A percentile compares a stretch with the other conserved stretches of the same genome.
phyloP scores from a whole-genome alignment of 2,888 invertebrate species.

The Limnephilus lunatus region DNA sequence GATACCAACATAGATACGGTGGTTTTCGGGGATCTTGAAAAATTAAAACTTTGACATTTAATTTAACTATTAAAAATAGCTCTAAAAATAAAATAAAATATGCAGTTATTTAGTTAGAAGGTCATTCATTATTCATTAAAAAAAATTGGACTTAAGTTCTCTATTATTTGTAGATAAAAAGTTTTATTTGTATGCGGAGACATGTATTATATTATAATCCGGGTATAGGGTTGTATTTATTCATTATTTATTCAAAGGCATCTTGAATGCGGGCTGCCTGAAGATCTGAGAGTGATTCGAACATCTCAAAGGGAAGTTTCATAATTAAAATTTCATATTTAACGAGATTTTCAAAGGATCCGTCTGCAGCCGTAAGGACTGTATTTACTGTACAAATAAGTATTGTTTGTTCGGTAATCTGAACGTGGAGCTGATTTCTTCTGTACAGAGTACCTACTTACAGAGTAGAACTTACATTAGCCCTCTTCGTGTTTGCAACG shows the following conservation, averaged over 20 bases:
- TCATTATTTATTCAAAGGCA: conserved; percentile 5
- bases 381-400: conserved; percentile 16
- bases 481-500: not conserved
- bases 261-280: conserved; percentile 9
- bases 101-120: too few species aligned
- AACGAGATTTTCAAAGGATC: conserved; percentile 24
- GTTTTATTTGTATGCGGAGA: not conserved
- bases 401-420: conserved; percentile 2
- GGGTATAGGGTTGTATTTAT: not conserved
- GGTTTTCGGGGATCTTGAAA: too few species aligned
- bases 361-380: not conserved
- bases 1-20: too few species aligned
- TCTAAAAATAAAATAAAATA: too few species aligned
- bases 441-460: not conserved
- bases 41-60: too few species aligned
- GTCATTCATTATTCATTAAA: too few species aligned
- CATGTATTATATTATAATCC: not conserved
- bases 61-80: too few species aligned
- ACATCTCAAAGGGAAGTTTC: conserved; percentile 9
- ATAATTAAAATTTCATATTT: conserved; percentile 21
- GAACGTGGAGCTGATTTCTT: not conserved
- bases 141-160: not conserved
- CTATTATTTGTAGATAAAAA: not conserved
- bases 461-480: not conserved
- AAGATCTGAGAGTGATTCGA: not conserved